A percentile compares a stretch with the other conserved stretches of the same genome.
phyloP scores from a whole-genome alignment of 2,113 vertebrate species.

The Brienomyrus longianalis region DNA sequence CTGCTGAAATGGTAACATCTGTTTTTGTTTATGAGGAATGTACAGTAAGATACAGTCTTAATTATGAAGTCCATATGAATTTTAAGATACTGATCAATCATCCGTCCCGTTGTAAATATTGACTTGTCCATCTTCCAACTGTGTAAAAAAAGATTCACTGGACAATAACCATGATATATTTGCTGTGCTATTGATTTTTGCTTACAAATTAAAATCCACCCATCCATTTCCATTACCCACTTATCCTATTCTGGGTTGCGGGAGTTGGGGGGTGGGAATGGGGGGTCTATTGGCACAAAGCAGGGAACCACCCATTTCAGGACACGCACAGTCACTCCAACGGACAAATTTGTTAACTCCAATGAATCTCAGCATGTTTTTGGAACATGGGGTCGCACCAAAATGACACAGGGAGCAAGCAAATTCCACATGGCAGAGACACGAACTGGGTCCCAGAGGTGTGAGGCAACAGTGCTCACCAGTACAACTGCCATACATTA shows the following conservation, averaged over 20 bases:
- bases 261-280: not conserved
- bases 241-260: not conserved
- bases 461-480: not conserved
- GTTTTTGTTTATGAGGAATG: constrained; percentile 44
- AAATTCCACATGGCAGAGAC: not conserved
- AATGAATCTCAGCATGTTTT: not conserved
- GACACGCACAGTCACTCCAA: not conserved
- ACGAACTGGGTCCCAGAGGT: not conserved
- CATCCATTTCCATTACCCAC: not conserved
- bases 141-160: not conserved
- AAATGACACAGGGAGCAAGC: not conserved
- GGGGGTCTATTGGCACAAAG: not conserved
- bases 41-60: constrained; percentile 20
- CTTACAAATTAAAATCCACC: not conserved
- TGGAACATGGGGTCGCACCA: not conserved
- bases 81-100: constrained; percentile 19
- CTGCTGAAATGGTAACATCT: constrained; percentile 36
- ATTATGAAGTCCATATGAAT: constrained; percentile 18
- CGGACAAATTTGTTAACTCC: not conserved
- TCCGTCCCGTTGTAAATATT: not conserved
- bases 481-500: not conserved
- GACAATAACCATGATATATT: not conserved
- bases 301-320: not conserved
- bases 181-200: not conserved
- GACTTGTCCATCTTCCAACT: not conserved